A percentile compares a stretch with the other conserved stretches of the same genome.
phyloP scores from a whole-genome alignment of 2,888 invertebrate genomes.

The Lepidocyrtoides sp. region DNA sequence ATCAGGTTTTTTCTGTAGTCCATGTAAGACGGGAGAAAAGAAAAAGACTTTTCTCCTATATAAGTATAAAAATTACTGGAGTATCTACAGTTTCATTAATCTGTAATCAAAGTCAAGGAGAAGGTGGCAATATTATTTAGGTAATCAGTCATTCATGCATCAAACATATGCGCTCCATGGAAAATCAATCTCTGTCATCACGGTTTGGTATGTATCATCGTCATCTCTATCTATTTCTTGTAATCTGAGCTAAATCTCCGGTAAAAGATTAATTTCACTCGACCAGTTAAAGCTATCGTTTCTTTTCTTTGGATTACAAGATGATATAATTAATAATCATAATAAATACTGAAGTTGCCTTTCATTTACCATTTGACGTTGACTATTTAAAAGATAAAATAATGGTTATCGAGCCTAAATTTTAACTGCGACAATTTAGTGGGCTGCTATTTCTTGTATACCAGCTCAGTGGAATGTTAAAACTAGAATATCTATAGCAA shows the following conservation, averaged over 20 bases:
- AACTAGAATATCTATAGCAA: background rate
- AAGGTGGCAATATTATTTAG: constrained; percentile 53
- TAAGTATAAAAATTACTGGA: background rate
- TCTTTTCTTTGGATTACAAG: background rate
- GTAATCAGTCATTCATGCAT: constrained; percentile 66
- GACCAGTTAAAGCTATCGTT: background rate
- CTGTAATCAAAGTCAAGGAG: constrained; percentile 64
- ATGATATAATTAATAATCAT: background rate
- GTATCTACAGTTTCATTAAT: background rate
- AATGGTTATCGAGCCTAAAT: background rate
- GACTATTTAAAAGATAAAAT: background rate
- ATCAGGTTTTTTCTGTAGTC: background rate
- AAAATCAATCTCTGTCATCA: background rate
- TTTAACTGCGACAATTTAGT: background rate
- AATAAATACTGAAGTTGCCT: constrained; percentile 31
- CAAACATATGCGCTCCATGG: constrained; percentile 36
- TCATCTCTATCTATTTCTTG: background rate
- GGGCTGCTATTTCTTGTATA: background rate
- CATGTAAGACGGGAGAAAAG: constrained; percentile 7
- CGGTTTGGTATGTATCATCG: background rate
- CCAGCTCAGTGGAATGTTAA: constrained; percentile 35
- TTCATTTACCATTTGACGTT: background rate
- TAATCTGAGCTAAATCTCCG: background rate
- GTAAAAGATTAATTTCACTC: background rate
- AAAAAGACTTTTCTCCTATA: background rate